Evolutionary conservation across 53 echinoderm and acorn worm species (phyloP), one percentile per base, ranked within the genome.

Genomic region (Echinometra lucunter): DNA sequence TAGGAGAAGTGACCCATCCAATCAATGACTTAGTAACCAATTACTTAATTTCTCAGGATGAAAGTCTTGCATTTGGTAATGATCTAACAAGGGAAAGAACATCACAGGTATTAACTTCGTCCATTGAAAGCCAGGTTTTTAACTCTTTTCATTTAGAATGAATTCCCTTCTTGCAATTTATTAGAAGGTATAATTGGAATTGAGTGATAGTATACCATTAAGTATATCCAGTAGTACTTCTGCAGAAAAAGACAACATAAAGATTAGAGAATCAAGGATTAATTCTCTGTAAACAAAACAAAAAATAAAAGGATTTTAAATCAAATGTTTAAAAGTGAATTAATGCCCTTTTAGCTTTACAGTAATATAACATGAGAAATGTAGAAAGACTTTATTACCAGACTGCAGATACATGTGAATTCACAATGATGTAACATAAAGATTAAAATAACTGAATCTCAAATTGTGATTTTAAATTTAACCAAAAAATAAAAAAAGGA

Each of bases 1-100:
- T 8, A 21, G 9, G 44, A 38, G 81, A 38, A 85, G 30, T 85
- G 85, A 85, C 47, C 75, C 80, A 55, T 80, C 80, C 93, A 40
- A 93, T 93, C 93, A 93, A 75, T 80, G 58, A 57, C 81, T 93
- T 72, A 28, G 23, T 80, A 38, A 93, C 93, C 81, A 93, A 93
- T 93, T 93, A 80, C 28, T 30, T 85, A 44, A 44, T 81, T 42
- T 81, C 37, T 74, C 74, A 37, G 74, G 37, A 74, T 37, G 30
- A 74, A 63, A 63, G 63, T 63, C 35, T 35, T 72, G 32, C 21
- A 40, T 13, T n/a, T 49, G 10, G n/a, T 49, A n/a, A 45, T 85
- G 49, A 85, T 9, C n/a, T 85, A 47, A 49, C 28, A 49, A 85
- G 85, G n/a, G 49, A 85, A 28, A 42, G 15, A 30, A 45, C 42